Conservation (phyloP, 2,888 invertebrate genomes). For the Acrobasis repandana region DNA sequence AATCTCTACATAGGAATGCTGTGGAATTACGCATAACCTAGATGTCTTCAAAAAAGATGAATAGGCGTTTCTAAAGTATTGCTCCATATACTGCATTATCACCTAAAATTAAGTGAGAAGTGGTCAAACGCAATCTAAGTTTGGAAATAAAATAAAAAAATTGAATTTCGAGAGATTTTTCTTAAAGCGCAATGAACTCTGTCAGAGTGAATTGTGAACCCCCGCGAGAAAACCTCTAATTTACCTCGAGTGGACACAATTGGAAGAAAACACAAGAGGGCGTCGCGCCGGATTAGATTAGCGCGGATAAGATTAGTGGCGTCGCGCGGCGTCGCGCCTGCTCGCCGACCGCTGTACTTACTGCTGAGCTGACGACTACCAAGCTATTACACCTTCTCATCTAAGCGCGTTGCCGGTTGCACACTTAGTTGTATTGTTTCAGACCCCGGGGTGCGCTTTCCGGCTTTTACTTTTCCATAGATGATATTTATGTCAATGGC, state of each 20-base stretch:
- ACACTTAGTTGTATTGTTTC: too few relatives aligned
- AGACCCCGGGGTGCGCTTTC: too few relatives aligned
- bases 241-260: conserved; percentile 80
- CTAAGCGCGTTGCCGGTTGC: too few relatives aligned
- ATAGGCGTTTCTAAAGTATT: too few relatives aligned
- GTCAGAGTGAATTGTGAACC: conserved; percentile 60
- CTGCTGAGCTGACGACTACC: conserved; percentile 25
- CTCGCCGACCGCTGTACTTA: conserved; percentile 55
- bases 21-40: too few relatives aligned
- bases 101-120: too few relatives aligned
- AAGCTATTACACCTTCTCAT: conserved; percentile 20
- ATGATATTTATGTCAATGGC: too few relatives aligned
- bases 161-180: conserved; percentile 47
- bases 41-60: too few relatives aligned
- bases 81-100: too few relatives aligned
- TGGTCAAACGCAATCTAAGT: too few relatives aligned
- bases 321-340: conserved; percentile 51
- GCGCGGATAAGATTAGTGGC: conserved; percentile 76
- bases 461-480: too few relatives aligned
- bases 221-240: conserved; percentile 75
- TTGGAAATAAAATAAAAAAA: too few relatives aligned
- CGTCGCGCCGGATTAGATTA: conserved; percentile 78
- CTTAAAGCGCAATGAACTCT: conserved; percentile 56
- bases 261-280: conserved; percentile 80
- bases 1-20: conserved; percentile 17